Conservation (phyloP, 2,888 invertebrate genomes). For the Thumatha senex region DNA sequence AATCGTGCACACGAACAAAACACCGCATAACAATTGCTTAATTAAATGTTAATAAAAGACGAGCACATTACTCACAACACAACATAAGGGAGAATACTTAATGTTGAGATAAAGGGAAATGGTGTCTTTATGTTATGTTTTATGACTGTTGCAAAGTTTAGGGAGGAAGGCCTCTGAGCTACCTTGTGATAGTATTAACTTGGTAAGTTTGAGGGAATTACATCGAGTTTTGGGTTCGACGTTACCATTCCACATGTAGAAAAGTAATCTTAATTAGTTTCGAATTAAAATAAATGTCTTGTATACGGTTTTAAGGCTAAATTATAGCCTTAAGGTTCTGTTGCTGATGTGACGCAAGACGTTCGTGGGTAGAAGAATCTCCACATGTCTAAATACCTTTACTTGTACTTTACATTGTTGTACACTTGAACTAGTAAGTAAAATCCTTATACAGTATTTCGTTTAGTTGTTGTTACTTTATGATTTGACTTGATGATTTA, state of each 20-base stretch:
- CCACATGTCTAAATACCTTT: too few relatives aligned
- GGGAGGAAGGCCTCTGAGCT: slow-evolving; percentile 44
- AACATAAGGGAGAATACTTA: slow-evolving; percentile 49
- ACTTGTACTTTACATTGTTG: too few relatives aligned
- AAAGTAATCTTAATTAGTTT: slow-evolving; percentile 59
- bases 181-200: slow-evolving; percentile 43
- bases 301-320: too few relatives aligned
- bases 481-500: too few relatives aligned
- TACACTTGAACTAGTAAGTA: too few relatives aligned
- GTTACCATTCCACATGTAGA: too few relatives aligned
- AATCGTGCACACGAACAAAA: slow-evolving; percentile 61
- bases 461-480: too few relatives aligned
- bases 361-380: too few relatives aligned
- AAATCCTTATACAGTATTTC: too few relatives aligned
- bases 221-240: slow-evolving; percentile 4
- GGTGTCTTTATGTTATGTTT: slow-evolving; percentile 30
- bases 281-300: too few relatives aligned
- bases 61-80: slow-evolving; percentile 26
- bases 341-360: too few relatives aligned
- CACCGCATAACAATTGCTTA: slow-evolving; percentile 57
- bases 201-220: slow-evolving; percentile 55
- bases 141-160: slow-evolving; percentile 28
- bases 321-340: too few relatives aligned
- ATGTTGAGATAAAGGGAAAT: slow-evolving; percentile 38
- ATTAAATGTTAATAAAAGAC: slow-evolving; percentile 75